Conservation (phyloP, 2,888 invertebrate species). For the Odontocolon sp. region DNA sequence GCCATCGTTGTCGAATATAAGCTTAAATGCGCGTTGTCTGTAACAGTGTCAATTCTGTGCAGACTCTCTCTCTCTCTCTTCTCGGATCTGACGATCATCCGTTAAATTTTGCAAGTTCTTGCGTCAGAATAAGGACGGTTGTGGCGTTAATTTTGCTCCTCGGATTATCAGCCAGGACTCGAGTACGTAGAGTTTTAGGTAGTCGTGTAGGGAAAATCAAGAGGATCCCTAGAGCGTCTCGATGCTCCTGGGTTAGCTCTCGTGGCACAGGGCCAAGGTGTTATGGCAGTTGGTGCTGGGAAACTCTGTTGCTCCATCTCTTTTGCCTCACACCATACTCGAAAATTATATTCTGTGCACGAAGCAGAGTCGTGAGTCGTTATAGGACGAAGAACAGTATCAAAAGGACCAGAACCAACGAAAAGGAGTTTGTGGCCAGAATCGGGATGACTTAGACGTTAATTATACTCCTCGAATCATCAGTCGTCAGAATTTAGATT, state of each 20-base stretch:
- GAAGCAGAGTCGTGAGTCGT: slow-evolving; percentile 4
- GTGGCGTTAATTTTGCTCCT: slow-evolving; percentile 41
- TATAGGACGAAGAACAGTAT: slow-evolving; percentile 55
- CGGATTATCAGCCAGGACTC: slow-evolving; percentile 15
- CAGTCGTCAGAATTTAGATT: no score
- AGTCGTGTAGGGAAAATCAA: neutral
- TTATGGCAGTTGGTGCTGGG: slow-evolving; percentile 21
- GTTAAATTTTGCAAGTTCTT: slow-evolving; percentile 35
- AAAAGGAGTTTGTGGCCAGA: no score
- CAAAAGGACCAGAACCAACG: slow-evolving; percentile 66
- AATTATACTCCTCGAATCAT: no score
- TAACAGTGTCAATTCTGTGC: slow-evolving; percentile 10
- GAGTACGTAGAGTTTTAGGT: neutral
- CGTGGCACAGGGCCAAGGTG: slow-evolving; percentile 37
- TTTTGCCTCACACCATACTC: slow-evolving; percentile 70
- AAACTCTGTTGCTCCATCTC: slow-evolving; percentile 79
- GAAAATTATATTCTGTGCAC: slow-evolving; percentile 13
- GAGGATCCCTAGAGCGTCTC: slow-evolving; percentile 27
- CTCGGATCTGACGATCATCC: slow-evolving; percentile 20
- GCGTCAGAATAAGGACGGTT: slow-evolving; percentile 1
- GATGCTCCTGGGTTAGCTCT: slow-evolving; percentile 31
- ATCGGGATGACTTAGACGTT: no score
- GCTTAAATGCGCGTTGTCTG: slow-evolving; percentile 13
- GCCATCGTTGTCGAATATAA: slow-evolving; percentile 7
- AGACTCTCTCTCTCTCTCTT: slow-evolving; percentile 21